These are phyloP conservation scores for Sylvia borin DNA, from an alignment of 2,797 vertebrate genomes.

Conservation along the genomic window DNA sequence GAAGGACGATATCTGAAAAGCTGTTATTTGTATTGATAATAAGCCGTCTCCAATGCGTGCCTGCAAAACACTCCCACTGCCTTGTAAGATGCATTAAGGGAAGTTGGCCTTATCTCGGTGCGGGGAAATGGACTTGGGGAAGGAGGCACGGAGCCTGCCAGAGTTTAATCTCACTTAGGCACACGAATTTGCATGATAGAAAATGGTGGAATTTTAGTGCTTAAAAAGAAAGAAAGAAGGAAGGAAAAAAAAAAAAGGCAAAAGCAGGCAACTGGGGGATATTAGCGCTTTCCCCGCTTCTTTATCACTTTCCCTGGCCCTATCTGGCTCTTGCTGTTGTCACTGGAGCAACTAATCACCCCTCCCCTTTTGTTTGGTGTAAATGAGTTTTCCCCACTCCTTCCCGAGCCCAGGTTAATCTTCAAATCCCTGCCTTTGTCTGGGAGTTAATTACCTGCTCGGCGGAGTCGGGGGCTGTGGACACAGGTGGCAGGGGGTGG, in stretches of 20 bases:
- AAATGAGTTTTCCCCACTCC: constrained; percentile 78
- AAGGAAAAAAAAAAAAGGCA: neutral
- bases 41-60: neutral
- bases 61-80: constrained; percentile 44
- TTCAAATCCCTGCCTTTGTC: constrained; percentile 78
- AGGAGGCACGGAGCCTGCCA: neutral
- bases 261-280: constrained; percentile 27
- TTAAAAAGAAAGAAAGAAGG: constrained; percentile 32
- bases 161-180: constrained; percentile 67
- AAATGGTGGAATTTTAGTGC: constrained; percentile 39
- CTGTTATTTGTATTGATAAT: constrained; percentile 42
- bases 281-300: constrained; percentile 41
- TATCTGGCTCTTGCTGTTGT: constrained; percentile 69
- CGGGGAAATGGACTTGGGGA: constrained; percentile 59
- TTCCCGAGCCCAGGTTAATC: constrained; percentile 71
- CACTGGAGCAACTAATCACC: constrained; percentile 67
- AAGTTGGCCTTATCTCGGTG: constrained; percentile 30
- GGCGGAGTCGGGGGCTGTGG: constrained; percentile 5
- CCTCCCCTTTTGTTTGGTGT: constrained; percentile 76
- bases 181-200: constrained; percentile 64
- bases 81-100: constrained; percentile 32
- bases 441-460: constrained; percentile 79
- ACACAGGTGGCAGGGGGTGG: neutral
- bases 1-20: constrained; percentile 5
- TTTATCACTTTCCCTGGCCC: constrained; percentile 60